Conservation (phyloP, 2,888 invertebrate species). For the Acanthopleura granulata region DNA sequence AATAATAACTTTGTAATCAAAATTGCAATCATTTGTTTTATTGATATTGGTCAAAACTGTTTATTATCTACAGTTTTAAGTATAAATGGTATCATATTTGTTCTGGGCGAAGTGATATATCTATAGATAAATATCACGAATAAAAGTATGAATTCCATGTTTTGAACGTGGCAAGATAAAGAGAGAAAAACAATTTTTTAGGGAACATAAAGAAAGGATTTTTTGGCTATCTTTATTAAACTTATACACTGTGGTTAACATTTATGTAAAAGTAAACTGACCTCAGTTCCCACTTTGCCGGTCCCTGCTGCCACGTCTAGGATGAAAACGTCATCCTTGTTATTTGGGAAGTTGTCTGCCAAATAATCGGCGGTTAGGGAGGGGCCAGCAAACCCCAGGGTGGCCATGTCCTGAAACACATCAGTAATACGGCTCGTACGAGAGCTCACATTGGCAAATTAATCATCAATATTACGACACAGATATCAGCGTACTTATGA, state of each 20-base stretch:
- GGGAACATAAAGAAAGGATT: too few species aligned
- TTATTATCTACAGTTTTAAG: too few species aligned
- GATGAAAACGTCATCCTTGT: background rate
- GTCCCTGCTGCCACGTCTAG: conserved; percentile 19
- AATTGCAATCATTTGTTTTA: too few species aligned
- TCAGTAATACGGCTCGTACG: background rate
- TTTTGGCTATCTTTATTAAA: too few species aligned
- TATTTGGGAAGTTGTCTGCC: background rate
- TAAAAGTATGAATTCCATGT: too few species aligned
- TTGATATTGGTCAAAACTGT: too few species aligned
- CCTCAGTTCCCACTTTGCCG: background rate
- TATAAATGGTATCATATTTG: too few species aligned
- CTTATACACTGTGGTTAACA: background rate
- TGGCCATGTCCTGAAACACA: background rate
- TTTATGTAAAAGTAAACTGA: background rate
- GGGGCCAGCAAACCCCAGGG: background rate
- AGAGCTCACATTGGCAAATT: background rate
- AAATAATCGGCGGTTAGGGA: background rate
- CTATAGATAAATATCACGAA: too few species aligned
- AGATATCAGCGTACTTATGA: background rate
- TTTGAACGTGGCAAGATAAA: too few species aligned
- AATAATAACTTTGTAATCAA: too few species aligned
- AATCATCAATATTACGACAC: background rate
- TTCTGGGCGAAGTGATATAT: too few species aligned
- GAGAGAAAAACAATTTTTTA: too few species aligned